phyloP scores from a whole-genome alignment of 2,888 invertebrate genomes.

The Hydraecia micacea region DNA sequence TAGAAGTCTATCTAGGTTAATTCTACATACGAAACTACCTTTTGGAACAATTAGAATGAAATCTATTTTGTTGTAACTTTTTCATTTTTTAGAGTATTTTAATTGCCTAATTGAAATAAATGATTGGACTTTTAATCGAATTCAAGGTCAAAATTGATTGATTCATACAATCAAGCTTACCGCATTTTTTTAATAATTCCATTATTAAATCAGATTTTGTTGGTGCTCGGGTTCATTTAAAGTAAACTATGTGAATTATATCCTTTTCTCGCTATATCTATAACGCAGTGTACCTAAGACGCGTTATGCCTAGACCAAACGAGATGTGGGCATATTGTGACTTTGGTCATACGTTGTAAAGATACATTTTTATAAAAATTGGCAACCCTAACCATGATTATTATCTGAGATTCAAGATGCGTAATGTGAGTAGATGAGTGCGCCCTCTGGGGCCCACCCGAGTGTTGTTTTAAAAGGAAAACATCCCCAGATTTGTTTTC shows the following conservation, averaged over 20 bases:
- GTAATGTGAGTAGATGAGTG: conserved; percentile 42
- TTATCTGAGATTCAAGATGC: conserved; percentile 42
- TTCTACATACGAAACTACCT: not conserved
- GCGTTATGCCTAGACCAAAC: no score
- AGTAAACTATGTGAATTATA: not conserved
- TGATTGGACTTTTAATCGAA: not conserved
- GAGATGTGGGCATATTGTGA: no score
- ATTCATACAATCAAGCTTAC: not conserved
- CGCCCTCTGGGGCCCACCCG: conserved; percentile 33
- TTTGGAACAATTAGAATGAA: not conserved
- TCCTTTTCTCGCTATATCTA: no score
- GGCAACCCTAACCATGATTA: conserved; percentile 39
- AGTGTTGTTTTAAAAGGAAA: conserved; percentile 35
- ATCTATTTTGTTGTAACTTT: not conserved
- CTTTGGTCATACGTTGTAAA: not conserved
- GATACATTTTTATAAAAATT: not conserved
- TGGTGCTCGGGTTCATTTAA: not conserved
- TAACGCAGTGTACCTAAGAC: no score
- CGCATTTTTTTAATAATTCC: not conserved
- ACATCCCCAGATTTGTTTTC: conserved; percentile 15
- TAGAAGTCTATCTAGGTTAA: no score
- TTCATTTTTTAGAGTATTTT: not conserved
- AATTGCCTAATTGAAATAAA: not conserved
- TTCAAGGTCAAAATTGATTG: not conserved
- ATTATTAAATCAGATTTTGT: not conserved